Evolutionary conservation across 2,888 invertebrate genomes (phyloP), one percentile per base, ranked within the genome.

Genomic region (Tetranychus piercei): DNA sequence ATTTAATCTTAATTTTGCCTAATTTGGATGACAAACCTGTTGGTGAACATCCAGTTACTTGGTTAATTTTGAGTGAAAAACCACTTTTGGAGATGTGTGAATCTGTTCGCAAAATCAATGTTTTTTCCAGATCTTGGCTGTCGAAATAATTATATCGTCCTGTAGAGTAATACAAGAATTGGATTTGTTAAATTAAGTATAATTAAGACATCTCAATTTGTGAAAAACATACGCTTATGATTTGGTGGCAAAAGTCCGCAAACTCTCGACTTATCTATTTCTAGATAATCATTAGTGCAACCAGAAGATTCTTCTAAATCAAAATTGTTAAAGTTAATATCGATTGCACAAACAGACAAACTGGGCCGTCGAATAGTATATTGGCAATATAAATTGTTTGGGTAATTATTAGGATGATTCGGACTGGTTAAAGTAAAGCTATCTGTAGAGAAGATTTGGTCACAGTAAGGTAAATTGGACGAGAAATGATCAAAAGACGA

Each of bases 271-370:
- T 76, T 76, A 65, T 79, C 79, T 3, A 79, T 76, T 15, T 71
- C 75, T 44, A 79, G 75, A 45, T 77, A 79, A 70, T 79, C 79
- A 18, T 76, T 78, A 9, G 75, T 73, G 70, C 79, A 79, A 55
- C 76, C 76, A n/a, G 73, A 72, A 3, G 76, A 74, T n/a, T 77
- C 76, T 74, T 79, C 78, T 20, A 79, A 69, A 66, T 79, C 77
- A 34, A 79, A 79, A 9, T 76, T 75, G 69, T 75, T 75, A 72
- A 80, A 80, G 22, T 77, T 80, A 18, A 80, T 72, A 74, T 79
- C 78, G 20, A 80, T 70, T 11, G 78, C 78, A 71, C 80, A 80
- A 9, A 79, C 76, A 15, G 76, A 76, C 23, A 73, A 73, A 65
- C 76, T 76, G 8, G 76, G 74, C 34, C 78, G 73, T 4, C 77